Evolutionary conservation across 2,888 invertebrate species (phyloP), one percentile per base, ranked within the genome.

Genomic region (Agrochola lota): DNA sequence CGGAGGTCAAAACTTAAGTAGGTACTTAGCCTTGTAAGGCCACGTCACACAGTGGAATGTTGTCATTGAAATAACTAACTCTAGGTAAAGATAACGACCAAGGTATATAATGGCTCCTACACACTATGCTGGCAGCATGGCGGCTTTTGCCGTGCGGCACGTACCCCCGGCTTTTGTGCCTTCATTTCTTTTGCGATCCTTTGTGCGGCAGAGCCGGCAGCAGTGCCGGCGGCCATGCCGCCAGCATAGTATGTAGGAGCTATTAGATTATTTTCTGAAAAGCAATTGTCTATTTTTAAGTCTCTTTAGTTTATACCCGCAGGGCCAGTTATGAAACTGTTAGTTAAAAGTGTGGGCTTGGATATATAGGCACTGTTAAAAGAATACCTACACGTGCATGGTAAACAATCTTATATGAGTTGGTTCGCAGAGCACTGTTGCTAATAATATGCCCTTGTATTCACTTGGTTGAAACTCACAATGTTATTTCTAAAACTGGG

Each of bases 1-100:
- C 40, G 74, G 77, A 85, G 85, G 85, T 87, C 77, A 60, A 77
- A 75, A 79, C 80, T 87, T 85, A 85, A 85, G 83, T 79, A 74
- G 75, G 69, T 85, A 79, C 83, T 85, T 85, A 81, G 55, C 66
- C 26, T 35, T 74, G 63, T 76, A 77, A 87, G 62, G 68, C 43
- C 40, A 43, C 15, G 77, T 60, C 77, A 68, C 35, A 83, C 17
- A 67, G 55, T 66, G 59, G 8, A 72, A 55, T 55, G 26, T 66
- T 78, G 74, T 23, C 74, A 30, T 74, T 64, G 62, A 71, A 84
- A 77, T 75, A 67, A 74, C 49, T 69, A 62, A 78, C 30, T 78
- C 17, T 59, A 62, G 57, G 71, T 66, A 74, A 26, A 69, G 9
- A 72, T 74, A 81, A 77, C 60, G 46, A 64, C 8, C 26, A 60